phyloP scores from a whole-genome alignment of 2,797 vertebrate genomes.

The Coranthus polyacanthus region DNA sequence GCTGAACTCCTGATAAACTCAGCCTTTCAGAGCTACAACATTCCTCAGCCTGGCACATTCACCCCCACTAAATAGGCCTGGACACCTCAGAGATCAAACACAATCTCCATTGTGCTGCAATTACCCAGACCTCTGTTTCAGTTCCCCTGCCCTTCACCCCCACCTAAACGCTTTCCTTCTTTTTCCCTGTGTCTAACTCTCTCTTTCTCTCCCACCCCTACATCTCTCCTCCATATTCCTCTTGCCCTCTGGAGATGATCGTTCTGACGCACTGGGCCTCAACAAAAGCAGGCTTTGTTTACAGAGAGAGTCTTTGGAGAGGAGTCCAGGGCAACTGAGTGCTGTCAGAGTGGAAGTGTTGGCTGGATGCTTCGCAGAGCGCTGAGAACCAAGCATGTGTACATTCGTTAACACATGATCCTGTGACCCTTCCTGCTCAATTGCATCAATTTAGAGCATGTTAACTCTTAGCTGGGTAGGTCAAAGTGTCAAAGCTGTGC shows the following conservation, averaged over 20 bases:
- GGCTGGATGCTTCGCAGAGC: conserved; percentile 81
- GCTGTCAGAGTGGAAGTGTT: conserved; percentile 84
- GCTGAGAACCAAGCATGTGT: conserved; percentile 80
- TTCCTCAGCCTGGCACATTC: conserved; percentile 85
- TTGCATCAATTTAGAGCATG: conserved; percentile 80
- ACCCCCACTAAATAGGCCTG: conserved; percentile 82
- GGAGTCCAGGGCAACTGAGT: conserved; percentile 76
- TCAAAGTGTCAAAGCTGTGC: conserved; percentile 70
- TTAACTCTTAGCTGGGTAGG: conserved; percentile 74
- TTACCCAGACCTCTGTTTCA: conserved; percentile 85
- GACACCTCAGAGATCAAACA: conserved; percentile 89
- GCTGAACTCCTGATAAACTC: conserved; percentile 87
- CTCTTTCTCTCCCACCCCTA: conserved; percentile 66
- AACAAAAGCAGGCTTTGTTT: conserved; percentile 87
- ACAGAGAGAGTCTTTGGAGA: conserved; percentile 79
- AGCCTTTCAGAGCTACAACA: conserved; percentile 80
- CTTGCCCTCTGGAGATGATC: conserved; percentile 79
- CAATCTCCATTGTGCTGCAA: conserved; percentile 88
- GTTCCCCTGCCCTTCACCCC: conserved; percentile 80
- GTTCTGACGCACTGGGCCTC: conserved; percentile 82
- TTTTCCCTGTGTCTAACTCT: conserved; percentile 55
- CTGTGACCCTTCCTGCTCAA: conserved; percentile 79
- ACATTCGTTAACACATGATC: conserved; percentile 83
- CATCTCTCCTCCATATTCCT: conserved; percentile 70
- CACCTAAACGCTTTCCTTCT: conserved; percentile 69